Evolutionary conservation across 2,113 vertebrate species (phyloP).

Genomic region (Progne subis): DNA sequence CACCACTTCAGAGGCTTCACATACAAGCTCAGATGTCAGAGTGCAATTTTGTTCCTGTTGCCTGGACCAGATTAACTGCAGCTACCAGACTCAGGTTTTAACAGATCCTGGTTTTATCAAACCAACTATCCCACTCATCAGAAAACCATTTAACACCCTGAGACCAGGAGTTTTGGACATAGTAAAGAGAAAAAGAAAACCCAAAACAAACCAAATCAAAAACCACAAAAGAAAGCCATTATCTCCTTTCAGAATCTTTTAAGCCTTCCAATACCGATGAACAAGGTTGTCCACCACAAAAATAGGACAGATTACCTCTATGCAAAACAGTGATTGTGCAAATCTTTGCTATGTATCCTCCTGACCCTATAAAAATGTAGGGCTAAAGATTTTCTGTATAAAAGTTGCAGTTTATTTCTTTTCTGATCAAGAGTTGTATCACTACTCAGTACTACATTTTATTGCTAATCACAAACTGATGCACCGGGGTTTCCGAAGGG

Average conservation of each 20-base stretch:
- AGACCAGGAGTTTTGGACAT: background rate
- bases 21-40: background rate
- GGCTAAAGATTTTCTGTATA: slow-evolving; percentile 50
- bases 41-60: background rate
- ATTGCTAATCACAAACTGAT: slow-evolving; percentile 78
- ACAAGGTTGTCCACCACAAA: background rate
- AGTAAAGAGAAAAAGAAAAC: background rate
- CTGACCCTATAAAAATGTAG: slow-evolving; percentile 53
- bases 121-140: background rate
- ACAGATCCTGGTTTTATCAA: background rate
- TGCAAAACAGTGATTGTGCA: slow-evolving; percentile 29
- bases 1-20: background rate
- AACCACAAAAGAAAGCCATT: background rate
- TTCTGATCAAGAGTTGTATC: slow-evolving; percentile 68
- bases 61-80: background rate
- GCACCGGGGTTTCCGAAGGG: slow-evolving; percentile 76
- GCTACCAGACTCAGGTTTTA: background rate
- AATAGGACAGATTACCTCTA: background rate
- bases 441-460: slow-evolving; percentile 73
- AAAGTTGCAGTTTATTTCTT: slow-evolving; percentile 55
- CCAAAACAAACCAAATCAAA: background rate
- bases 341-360: slow-evolving; percentile 9
- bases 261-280: background rate
- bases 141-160: background rate
- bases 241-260: background rate